Percentiles rank a stretch among this genome's conserved stretches.
These are phyloP conservation scores for Callocephalon fimbriatum DNA, from an alignment of 2,113 vertebrate species.

Conservation along the genomic window DNA sequence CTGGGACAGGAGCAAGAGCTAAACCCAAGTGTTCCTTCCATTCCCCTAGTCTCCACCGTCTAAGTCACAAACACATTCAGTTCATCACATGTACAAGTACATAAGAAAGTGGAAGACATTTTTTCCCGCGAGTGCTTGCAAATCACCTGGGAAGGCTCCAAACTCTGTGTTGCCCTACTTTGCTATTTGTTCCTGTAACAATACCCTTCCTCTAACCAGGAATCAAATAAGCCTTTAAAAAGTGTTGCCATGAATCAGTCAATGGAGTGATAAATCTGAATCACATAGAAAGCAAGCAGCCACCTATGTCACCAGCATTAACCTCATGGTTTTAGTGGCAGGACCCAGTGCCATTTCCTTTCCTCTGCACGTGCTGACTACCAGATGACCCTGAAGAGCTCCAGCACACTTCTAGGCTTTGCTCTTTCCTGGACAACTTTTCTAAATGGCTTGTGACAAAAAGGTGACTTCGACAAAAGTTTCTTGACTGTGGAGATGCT, in stretches of 20 bases:
- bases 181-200: not conserved
- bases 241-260: conserved; percentile 5
- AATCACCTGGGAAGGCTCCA: not conserved
- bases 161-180: not conserved
- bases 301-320: not conserved
- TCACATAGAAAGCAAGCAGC: not conserved
- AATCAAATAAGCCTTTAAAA: conserved; percentile 38
- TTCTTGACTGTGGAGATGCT: not conserved
- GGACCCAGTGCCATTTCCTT: not conserved
- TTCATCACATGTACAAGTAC: not conserved
- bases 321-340: not conserved
- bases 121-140: not conserved
- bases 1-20: not conserved
- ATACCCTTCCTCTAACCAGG: not conserved
- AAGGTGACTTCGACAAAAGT: not conserved
- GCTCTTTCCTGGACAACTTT: not conserved
- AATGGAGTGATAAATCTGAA: conserved; percentile 33
- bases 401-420: not conserved
- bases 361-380: not conserved
- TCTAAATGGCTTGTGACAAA: not conserved
- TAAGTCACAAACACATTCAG: not conserved
- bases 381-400: not conserved
- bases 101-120: not conserved
- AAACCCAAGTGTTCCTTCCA: not conserved
- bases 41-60: not conserved